Evolutionary conservation across 2,888 invertebrate species (phyloP).

Genomic region (Catonia carolina): DNA sequence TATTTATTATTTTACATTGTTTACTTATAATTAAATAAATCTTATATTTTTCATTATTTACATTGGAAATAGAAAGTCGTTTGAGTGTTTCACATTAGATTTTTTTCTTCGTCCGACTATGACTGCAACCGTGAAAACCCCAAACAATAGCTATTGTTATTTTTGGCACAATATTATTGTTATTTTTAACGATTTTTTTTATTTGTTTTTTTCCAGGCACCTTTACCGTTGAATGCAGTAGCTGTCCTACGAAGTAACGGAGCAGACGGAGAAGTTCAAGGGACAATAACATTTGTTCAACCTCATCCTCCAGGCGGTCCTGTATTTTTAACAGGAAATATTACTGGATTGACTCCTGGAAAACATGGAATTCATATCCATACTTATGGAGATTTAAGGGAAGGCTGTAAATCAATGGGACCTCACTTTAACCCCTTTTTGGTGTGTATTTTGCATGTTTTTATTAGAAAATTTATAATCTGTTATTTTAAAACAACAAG

Average conservation of each 20-base stretch:
- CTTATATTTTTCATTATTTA: no score
- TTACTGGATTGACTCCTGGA: constrained; percentile 55
- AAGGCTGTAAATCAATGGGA: constrained; percentile 60
- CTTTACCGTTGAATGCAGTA: constrained; percentile 30
- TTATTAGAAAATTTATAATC: no score
- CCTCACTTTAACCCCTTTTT: constrained; percentile 73
- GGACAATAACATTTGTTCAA: constrained; percentile 32
- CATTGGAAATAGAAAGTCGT: no score
- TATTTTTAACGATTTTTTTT: no score
- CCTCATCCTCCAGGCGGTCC: constrained; percentile 32
- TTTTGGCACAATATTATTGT: no score
- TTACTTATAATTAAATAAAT: no score
- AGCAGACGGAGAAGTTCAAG: constrained; percentile 29
- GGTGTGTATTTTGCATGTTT: constrained; percentile 44
- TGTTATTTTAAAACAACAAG: no score
- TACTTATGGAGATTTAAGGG: constrained; percentile 60
- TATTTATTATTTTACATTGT: no score
- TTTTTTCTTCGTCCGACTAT: no score
- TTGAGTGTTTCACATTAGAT: no score
- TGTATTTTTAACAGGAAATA: constrained; percentile 43
- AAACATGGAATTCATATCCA: constrained; percentile 70
- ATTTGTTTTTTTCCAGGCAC: not conserved
- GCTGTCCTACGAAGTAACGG: constrained; percentile 31
- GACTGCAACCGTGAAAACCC: no score
- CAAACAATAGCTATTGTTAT: no score